Evolutionary conservation across 2,113 vertebrate genomes (phyloP).

Genomic region (Pollachius pollachius): DNA sequence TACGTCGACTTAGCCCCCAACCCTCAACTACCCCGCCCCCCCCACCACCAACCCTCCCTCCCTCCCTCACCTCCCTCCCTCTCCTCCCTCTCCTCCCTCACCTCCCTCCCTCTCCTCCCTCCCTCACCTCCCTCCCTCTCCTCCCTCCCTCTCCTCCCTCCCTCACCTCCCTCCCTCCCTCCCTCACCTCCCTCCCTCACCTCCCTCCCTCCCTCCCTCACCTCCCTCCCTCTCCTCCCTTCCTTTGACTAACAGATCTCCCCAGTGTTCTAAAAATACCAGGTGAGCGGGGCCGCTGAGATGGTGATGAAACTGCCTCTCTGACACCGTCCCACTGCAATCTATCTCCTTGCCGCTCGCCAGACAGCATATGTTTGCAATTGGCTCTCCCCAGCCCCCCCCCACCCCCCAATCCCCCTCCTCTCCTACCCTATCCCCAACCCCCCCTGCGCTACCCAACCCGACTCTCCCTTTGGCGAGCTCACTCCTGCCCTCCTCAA

Average conservation of each 20-base stretch:
- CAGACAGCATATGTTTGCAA: slow-evolving; percentile 98
- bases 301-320: slow-evolving; percentile 95
- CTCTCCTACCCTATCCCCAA: not conserved
- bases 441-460: not conserved
- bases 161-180: slow-evolving; percentile 75
- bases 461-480: not conserved
- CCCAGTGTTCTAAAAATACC: slow-evolving; percentile 99
- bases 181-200: slow-evolving; percentile 40
- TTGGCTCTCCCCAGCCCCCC: slow-evolving; percentile 63
- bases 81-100: slow-evolving; percentile 28
- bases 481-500: not conserved
- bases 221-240: slow-evolving; percentile 72
- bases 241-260: slow-evolving; percentile 97
- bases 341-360: slow-evolving; percentile 97
- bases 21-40: not conserved
- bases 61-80: not conserved
- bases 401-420: not conserved
- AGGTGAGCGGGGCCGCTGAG: slow-evolving; percentile 95
- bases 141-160: slow-evolving; percentile 48
- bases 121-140: slow-evolving; percentile 51
- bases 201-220: slow-evolving; percentile 21
- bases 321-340: slow-evolving; percentile 95
- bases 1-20: slow-evolving; percentile 81
- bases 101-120: slow-evolving; percentile 72
- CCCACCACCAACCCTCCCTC: too few relatives aligned